Evolutionary conservation across 2,888 invertebrate genomes (phyloP).

Genomic region (Oxyscelio sp.): DNA sequence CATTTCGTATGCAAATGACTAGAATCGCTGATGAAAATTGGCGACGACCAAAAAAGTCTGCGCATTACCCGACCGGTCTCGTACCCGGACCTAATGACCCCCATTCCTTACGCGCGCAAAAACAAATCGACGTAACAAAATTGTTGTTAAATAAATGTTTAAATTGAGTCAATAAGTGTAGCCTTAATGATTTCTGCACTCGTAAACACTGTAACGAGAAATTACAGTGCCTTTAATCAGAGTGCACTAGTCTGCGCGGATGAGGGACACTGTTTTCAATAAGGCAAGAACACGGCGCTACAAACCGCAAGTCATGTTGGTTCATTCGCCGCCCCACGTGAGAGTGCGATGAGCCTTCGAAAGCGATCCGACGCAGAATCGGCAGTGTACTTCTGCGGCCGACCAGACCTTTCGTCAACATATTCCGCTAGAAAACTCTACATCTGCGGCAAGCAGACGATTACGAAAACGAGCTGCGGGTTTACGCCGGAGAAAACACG

Average conservation of each 20-base stretch:
- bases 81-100: constrained; percentile 25
- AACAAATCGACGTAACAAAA: constrained; percentile 15
- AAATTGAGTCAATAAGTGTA: constrained; percentile 33
- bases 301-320: no score
- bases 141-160: constrained; percentile 54
- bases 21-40: constrained; percentile 11
- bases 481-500: not conserved
- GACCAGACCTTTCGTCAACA: no score
- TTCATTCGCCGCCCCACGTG: no score
- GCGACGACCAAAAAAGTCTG: not conserved
- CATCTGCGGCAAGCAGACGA: not conserved
- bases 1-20: constrained; percentile 37
- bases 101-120: constrained; percentile 7
- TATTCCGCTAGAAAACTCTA: constrained; percentile 83
- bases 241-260: constrained; percentile 73
- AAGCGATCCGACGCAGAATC: no score
- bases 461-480: not conserved
- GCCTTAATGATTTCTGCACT: constrained; percentile 29
- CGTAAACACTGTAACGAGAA: constrained; percentile 34
- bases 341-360: no score
- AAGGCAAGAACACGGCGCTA: constrained; percentile 86
- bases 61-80: not conserved
- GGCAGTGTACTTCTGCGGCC: no score
- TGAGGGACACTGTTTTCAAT: constrained; percentile 88
- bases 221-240: constrained; percentile 45